phyloP scores from a whole-genome alignment of 2,113 vertebrate genomes.

The Corythornis vintsioides region DNA sequence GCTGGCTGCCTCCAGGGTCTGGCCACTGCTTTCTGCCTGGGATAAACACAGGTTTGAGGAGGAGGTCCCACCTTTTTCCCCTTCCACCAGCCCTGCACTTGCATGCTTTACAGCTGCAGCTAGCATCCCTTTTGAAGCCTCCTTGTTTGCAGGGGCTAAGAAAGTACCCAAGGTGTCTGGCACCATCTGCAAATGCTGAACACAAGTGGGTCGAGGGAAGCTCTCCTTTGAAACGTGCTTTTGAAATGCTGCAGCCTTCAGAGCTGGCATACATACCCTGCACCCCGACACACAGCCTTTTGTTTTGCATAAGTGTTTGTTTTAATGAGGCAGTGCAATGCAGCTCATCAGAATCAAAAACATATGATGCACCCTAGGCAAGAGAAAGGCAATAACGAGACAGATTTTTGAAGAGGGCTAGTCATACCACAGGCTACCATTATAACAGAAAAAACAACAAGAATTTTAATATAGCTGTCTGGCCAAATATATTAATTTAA shows the following conservation, averaged over 20 bases:
- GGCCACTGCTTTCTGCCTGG: accelerated
- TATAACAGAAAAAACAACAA: constrained; percentile 80
- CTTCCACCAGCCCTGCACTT: neutral
- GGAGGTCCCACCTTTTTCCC: neutral
- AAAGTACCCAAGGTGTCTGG: neutral
- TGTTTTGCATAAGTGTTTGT: constrained; percentile 72
- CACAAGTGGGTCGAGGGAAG: neutral
- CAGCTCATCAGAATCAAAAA: constrained; percentile 73
- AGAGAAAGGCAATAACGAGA: constrained; percentile 77
- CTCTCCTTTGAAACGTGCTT: constrained; percentile 35
- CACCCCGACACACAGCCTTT: constrained; percentile 32
- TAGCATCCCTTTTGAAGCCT: neutral
- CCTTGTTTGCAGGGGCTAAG: neutral
- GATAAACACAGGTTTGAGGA: neutral
- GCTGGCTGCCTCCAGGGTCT: neutral
- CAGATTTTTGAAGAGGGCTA: constrained; percentile 77
- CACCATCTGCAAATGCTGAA: constrained; percentile 15
- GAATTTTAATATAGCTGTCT: constrained; percentile 86
- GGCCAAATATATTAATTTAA: constrained; percentile 85
- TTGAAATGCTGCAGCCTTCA: constrained; percentile 44
- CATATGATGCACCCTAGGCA: constrained; percentile 81
- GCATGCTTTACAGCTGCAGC: constrained; percentile 16
- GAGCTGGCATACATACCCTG: constrained; percentile 23
- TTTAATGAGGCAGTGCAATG: constrained; percentile 76
- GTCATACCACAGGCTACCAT: constrained; percentile 82